Evolutionary conservation across 2,888 invertebrate genomes (phyloP).

Genomic region (Oconnorella tubifera): DNA sequence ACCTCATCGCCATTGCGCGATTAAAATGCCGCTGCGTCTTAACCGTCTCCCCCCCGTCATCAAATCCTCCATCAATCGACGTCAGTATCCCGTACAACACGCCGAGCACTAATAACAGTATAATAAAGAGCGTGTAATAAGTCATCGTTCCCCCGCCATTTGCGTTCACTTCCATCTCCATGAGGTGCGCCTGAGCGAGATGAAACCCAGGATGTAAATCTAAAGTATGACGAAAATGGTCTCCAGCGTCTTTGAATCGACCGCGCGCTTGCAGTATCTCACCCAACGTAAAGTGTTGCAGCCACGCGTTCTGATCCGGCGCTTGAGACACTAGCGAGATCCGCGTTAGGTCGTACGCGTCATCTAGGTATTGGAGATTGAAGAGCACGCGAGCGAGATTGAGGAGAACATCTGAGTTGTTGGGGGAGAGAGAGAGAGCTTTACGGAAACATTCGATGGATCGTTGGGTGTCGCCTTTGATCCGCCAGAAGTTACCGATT

Average conservation of each 20-base stretch:
- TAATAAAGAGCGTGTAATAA: conserved; percentile 80
- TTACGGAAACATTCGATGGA: conserved; percentile 85
- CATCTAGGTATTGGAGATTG: conserved; percentile 81
- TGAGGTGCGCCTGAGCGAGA: conserved; percentile 73
- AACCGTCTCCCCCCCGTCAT: conserved; percentile 45
- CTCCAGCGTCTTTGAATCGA: conserved; percentile 79
- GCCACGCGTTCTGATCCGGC: conserved; percentile 81
- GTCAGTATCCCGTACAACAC: conserved; percentile 79
- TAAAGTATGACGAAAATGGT: conserved; percentile 76
- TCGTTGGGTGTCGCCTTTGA: conserved; percentile 79
- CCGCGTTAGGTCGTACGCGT: conserved; percentile 80
- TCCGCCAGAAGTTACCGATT: conserved; percentile 86
- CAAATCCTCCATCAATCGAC: conserved; percentile 63
- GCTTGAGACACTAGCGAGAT: conserved; percentile 74
- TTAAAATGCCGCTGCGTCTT: conserved; percentile 80
- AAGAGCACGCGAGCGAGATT: conserved; percentile 80
- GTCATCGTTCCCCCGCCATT: conserved; percentile 77
- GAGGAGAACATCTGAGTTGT: conserved; percentile 79
- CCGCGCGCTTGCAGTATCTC: conserved; percentile 88
- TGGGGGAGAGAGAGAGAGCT: conserved; percentile 75
- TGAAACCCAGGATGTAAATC: conserved; percentile 81
- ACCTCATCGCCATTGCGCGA: conserved; percentile 83
- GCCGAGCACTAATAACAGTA: conserved; percentile 72
- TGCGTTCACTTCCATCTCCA: conserved; percentile 71
- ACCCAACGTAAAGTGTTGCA: conserved; percentile 84